A percentile compares a stretch with the other conserved stretches of the same genome.
phyloP scores from a whole-genome alignment of 2,113 vertebrate species.

The Lethenteron camtschaticum region DNA sequence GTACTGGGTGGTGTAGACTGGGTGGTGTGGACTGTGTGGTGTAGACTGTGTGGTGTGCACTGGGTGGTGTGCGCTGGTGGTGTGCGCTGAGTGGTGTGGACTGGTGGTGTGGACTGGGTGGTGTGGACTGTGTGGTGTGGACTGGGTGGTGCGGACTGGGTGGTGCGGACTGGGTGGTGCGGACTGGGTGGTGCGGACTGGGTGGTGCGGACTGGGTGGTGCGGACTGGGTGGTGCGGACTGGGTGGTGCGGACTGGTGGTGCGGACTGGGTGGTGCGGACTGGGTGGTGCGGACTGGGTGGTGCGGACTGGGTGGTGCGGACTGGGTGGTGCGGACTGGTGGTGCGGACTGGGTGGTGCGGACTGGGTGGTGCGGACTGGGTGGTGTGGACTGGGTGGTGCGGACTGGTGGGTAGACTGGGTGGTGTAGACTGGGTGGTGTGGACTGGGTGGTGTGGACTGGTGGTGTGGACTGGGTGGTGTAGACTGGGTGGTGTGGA shows the following conservation, averaged over 20 bases:
- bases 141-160: neutral
- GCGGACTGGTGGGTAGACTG: neutral
- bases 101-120: neutral
- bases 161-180: neutral
- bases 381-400: neutral
- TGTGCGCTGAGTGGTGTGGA: neutral
- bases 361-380: neutral
- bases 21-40: neutral
- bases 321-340: neutral
- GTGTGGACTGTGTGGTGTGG: neutral
- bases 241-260: neutral
- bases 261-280: neutral
- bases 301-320: neutral
- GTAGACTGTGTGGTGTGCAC: neutral
- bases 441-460: neutral
- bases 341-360: neutral
- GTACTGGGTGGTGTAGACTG: neutral
- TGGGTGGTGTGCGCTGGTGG: neutral
- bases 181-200: neutral
- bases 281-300: neutral
- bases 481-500: neutral
- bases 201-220: neutral
- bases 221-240: neutral
- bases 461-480: neutral
- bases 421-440: neutral